A percentile compares a stretch with the other conserved stretches of the same genome.
phyloP scores from a whole-genome alignment of 2,797 vertebrate species.

The Thamnophis elegans region DNA sequence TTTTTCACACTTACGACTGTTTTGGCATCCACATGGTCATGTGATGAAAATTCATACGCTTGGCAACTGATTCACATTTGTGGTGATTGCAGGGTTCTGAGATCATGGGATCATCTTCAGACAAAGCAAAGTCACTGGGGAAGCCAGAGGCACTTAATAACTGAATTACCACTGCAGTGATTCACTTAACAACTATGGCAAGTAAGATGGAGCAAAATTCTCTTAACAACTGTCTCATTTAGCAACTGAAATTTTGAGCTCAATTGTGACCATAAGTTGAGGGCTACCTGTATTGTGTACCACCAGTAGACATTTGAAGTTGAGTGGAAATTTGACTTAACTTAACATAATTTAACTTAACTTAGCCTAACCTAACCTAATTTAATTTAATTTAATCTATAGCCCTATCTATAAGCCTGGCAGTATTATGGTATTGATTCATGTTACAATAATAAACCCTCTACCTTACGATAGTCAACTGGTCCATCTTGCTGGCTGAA shows the following conservation, averaged over 20 bases:
- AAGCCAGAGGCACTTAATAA: not conserved
- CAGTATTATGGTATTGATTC: not conserved
- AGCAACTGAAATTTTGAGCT: not conserved
- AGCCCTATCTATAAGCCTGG: not conserved
- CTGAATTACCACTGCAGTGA: not conserved
- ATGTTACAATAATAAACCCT: not conserved
- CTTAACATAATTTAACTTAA: too few relatives aligned
- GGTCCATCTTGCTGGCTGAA: constrained; percentile 61
- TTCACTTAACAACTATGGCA: not conserved
- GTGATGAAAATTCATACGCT: not conserved
- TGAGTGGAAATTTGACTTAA: not conserved
- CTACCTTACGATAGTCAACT: constrained; percentile 75
- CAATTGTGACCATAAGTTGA: not conserved
- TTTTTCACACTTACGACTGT: not conserved
- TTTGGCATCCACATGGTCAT: not conserved
- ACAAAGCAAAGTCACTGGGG: not conserved
- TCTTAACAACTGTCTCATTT: not conserved
- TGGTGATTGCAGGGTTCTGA: not conserved
- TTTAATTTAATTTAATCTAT: not conserved
- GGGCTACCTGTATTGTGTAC: not conserved
- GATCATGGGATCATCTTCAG: not conserved
- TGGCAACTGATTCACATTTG: not conserved
- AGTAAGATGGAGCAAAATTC: not conserved
- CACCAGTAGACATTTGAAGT: not conserved
- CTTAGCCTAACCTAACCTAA: too few relatives aligned